Conservation (phyloP, 2,797 vertebrate genomes). For the Buceros bicornis region DNA sequence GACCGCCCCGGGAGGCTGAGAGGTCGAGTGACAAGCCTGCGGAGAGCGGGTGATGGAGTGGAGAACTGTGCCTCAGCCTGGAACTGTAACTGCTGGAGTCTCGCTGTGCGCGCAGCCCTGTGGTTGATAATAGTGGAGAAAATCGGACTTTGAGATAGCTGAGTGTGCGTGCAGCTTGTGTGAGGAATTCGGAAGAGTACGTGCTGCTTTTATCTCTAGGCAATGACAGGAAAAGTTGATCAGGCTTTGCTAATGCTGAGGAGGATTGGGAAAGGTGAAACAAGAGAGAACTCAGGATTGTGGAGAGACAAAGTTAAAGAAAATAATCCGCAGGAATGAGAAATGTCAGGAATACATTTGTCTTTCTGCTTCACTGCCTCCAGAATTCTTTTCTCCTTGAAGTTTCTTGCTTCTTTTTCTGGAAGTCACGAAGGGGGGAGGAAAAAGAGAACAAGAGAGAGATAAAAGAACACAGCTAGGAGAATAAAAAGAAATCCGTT, state of each 20-base stretch:
- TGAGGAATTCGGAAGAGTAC: neutral
- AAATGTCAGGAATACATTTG: conserved; percentile 15
- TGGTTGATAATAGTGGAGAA: neutral
- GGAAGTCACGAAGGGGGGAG: conserved; percentile 20
- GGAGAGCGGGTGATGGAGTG: neutral
- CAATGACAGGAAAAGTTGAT: neutral
- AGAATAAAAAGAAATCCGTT: neutral
- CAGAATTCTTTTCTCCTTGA: conserved; percentile 62
- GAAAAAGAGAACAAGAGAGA: neutral
- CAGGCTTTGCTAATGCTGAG: conserved; percentile 24
- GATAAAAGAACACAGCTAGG: conserved; percentile 7
- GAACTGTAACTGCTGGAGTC: neutral
- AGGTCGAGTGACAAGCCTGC: neutral
- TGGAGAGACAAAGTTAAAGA: neutral
- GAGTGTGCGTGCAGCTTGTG: neutral
- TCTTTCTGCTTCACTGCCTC: conserved; percentile 47
- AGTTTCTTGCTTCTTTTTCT: conserved; percentile 65
- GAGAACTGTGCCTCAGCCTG: neutral
- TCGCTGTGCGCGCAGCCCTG: neutral
- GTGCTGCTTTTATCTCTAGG: neutral
- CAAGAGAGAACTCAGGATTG: neutral
- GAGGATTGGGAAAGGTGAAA: conserved; percentile 5
- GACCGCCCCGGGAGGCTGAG: neutral
- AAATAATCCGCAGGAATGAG: neutral
- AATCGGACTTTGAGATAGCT: neutral